Evolutionary conservation across 2,797 vertebrate genomes (phyloP), one percentile per base, ranked within the genome.

Genomic region (Sebastolobus altivelis): DNA sequence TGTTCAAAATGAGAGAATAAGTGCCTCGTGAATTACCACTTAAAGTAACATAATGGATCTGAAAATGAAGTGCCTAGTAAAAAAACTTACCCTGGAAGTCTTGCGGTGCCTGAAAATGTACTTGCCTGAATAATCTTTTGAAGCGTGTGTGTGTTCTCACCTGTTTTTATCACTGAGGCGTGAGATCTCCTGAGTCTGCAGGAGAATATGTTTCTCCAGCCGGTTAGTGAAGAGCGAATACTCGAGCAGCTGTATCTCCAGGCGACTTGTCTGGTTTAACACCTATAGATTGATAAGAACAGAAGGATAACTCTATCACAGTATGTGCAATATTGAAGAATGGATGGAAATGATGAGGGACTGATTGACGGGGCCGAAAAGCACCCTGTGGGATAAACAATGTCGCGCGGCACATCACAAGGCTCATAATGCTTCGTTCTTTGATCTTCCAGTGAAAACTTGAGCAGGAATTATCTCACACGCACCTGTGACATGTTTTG

Each of bases 161-260:
- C 96, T 96, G 93, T 96, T 97, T 91, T 96, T 97, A 56, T 96
- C 96, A 59, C 92, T 92, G 79, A 97, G 95, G 22, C 81, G 93
- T 72, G 93, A 95, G 81, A 97, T 96, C 86, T 97, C 96, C 60
- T 97, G 96, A 35, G 92, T 96, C 91, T 97, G 96, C 73, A 95
- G 85, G 55, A 97, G 89, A 84, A 97, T 94, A 66, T 96, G 95
- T 82, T 96, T 97, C 94, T 97, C 96, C 77, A 97, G 94, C 35
- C 93, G 94, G 89, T 91, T 95, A 27, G 96, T 96, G 80, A 94
- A 97, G 63, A 97, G 93, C 0, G 96, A 96, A 81, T 96, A 96
- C 81, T 97, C 96, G 9, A 97, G 85, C 80, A 97, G 88, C 91
- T 97, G 96, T 77, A 97, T 96, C 93, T 97, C 96, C 78, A 97